A percentile compares a stretch with the other conserved stretches of the same genome.
Evolutionary conservation across 2,888 invertebrate species (phyloP).

Genomic region (Parnassius smintheus): DNA sequence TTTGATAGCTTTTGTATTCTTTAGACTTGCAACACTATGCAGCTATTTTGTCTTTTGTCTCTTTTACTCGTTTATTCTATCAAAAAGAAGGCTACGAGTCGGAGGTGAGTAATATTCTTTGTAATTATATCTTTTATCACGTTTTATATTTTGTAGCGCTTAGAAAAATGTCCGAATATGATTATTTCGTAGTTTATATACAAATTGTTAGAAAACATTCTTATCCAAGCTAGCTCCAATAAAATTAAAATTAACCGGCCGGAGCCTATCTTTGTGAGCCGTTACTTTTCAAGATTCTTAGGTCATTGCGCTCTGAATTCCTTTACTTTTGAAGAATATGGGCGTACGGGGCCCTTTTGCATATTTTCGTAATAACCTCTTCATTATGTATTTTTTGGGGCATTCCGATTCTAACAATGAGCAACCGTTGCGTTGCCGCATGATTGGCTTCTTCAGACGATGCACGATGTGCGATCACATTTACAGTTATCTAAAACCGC

Average conservation of each 20-base stretch:
- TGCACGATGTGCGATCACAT: constrained; percentile 25
- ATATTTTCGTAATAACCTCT: constrained; percentile 46
- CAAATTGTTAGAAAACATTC: constrained; percentile 17
- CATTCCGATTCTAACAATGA: constrained; percentile 30
- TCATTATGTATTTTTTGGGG: constrained; percentile 42
- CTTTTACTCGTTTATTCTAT: constrained; percentile 43
- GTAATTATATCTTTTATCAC: constrained; percentile 21
- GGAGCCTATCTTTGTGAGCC: constrained; percentile 46
- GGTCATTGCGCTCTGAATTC: constrained; percentile 67
- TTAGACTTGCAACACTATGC: constrained; percentile 35
- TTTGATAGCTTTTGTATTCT: constrained; percentile 10
- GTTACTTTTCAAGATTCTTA: constrained; percentile 76
- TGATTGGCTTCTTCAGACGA: constrained; percentile 48
- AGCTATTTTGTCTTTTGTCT: constrained; percentile 35
- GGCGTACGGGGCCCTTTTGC: constrained; percentile 41
- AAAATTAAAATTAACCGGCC: constrained; percentile 34
- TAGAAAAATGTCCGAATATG: too few species aligned
- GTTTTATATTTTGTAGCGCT: too few species aligned
- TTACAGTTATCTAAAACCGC: constrained; percentile 27
- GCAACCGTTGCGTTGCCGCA: constrained; percentile 54
- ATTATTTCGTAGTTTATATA: constrained; percentile 26
- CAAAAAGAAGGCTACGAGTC: constrained; percentile 57
- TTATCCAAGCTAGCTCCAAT: constrained; percentile 2
- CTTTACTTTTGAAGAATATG: constrained; percentile 40
- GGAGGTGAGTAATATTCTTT: constrained; percentile 64